Evolutionary conservation across 2,113 vertebrate species (phyloP), one percentile per base, ranked within the genome.

Genomic region (Sebastes fasciatus): DNA sequence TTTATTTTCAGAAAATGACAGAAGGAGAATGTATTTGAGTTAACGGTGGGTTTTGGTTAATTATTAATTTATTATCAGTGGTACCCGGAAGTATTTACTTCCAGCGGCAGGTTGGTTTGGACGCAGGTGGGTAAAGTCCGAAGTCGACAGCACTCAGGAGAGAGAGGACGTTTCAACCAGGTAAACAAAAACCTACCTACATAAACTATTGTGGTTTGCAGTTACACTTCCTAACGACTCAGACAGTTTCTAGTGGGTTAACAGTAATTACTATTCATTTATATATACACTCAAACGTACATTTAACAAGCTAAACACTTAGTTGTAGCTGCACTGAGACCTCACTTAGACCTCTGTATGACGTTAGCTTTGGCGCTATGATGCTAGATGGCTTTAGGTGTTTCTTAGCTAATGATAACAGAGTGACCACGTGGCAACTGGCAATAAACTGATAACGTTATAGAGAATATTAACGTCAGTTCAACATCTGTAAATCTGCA

Each of bases 101-200:
- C 55, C 54, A 34, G 3, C 34, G 12, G 61, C 1, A 21, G 40
- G 68, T 10, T 19, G 34, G 34, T 34, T 34, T 34, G 34, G 34
- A 34, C 2, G 3, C 7, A 6, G 5, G 5, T 40, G 34, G 7
- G 8, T 4, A 86, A 52, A 73, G 85, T 87, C 85, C 83, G 4
- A 66, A 63, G 48, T 45, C 26, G 51, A 60, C 48, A 21, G 8
- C 73, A 40, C 16, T 16, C 43, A 6, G 73, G 67, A 69, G n/a
- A 63, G 5, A 60, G 60, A 61, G 5, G 12, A 26, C 21, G 0
- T 34, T 70, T 54, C 3, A 46, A 10, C 0, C 71, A 87, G 82
- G 85, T 87, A 90, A 82, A 81, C 26, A 54, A 14, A 45, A 21
- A 1, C 12, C 9, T 6, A 16, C 13, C 3, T 4, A 9, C 17